Evolutionary conservation across 2,888 invertebrate genomes (phyloP).

Genomic region (Apamea epomidion): DNA sequence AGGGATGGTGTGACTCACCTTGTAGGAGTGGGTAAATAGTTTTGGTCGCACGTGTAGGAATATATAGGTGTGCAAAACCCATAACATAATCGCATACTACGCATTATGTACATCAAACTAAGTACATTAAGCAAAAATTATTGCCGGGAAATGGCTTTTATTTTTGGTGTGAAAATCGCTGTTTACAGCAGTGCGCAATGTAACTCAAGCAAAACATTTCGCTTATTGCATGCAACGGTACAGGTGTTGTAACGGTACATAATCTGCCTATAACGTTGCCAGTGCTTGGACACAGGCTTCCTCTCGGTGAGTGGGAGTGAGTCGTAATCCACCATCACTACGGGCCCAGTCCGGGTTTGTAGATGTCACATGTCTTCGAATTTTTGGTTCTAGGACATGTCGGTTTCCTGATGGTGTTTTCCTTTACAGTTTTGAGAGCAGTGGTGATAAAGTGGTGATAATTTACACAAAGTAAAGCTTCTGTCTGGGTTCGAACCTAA

Average conservation of each 20-base stretch:
- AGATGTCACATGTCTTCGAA: too few species aligned
- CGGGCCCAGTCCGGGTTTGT: too few species aligned
- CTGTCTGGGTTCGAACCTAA: too few species aligned
- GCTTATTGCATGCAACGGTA: background rate
- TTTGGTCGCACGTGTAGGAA: background rate
- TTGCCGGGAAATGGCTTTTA: background rate
- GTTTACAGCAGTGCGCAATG: background rate
- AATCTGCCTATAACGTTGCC: too few species aligned
- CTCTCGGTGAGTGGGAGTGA: too few species aligned
- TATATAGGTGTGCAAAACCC: background rate
- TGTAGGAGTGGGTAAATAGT: background rate
- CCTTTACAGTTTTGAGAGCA: too few species aligned
- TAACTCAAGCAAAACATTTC: background rate
- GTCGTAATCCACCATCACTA: too few species aligned
- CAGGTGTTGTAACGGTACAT: background rate
- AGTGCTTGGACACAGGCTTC: too few species aligned
- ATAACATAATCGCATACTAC: background rate
- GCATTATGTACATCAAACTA: background rate
- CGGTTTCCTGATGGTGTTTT: too few species aligned
- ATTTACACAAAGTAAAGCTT: too few species aligned
- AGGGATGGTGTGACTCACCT: constrained; percentile 47
- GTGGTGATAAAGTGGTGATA: too few species aligned
- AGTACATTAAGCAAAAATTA: background rate
- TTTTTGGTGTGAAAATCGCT: background rate
- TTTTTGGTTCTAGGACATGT: too few species aligned